These are phyloP conservation scores for Coremacera marginata DNA, from an alignment of 2,888 invertebrate species.

Conservation along the genomic window DNA sequence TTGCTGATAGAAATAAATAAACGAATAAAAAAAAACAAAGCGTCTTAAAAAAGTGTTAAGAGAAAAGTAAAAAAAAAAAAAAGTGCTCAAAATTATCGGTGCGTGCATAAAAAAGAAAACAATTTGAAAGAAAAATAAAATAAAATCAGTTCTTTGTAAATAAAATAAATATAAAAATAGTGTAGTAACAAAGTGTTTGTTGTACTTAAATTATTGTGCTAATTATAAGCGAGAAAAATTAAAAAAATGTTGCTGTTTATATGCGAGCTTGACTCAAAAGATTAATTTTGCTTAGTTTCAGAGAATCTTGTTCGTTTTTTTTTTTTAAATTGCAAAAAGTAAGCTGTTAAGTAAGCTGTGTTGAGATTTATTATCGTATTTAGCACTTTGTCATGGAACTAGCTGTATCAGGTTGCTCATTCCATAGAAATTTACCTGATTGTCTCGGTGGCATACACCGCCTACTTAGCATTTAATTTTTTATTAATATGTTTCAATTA, in stretches of 20 bases:
- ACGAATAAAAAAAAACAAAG: background rate
- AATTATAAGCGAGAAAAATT: background rate
- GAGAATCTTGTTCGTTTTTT: background rate
- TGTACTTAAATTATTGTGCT: too few relatives aligned
- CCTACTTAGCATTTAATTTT: too few relatives aligned
- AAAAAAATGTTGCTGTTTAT: background rate
- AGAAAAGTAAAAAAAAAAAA: background rate
- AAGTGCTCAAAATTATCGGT: background rate
- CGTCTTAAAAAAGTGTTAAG: background rate
- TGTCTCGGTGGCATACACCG: too few relatives aligned
- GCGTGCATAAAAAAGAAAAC: background rate
- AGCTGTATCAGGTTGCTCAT: too few relatives aligned
- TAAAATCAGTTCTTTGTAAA: background rate
- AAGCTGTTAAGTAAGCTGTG: background rate
- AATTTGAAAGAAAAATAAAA: background rate
- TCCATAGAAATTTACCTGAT: too few relatives aligned
- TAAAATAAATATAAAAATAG: background rate
- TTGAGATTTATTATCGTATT: background rate
- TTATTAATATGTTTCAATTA: background rate
- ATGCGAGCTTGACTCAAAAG: background rate
- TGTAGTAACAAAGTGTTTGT: background rate
- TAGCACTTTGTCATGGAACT: background rate
- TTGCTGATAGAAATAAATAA: constrained; percentile 1
- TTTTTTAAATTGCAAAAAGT: background rate
- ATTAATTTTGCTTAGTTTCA: background rate